Evolutionary conservation across 2,888 invertebrate genomes (phyloP).

Genomic region (Drosophila nr. perissopoda): DNA sequence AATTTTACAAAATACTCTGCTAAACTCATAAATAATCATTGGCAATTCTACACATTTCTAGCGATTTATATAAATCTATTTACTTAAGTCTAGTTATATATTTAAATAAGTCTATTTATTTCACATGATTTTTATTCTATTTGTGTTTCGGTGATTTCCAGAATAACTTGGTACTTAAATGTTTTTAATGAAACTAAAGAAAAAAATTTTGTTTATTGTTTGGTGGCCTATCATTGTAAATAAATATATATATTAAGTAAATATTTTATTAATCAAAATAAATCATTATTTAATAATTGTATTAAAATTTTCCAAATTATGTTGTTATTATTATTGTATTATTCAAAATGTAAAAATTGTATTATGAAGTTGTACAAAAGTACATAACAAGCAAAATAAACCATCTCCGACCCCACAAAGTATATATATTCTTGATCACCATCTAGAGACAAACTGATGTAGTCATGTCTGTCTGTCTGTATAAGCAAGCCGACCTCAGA

Average conservation of each 20-base stretch:
- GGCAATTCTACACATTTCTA: background rate
- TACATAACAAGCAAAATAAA: background rate
- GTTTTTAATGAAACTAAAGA: background rate
- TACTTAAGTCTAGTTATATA: background rate
- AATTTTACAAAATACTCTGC: background rate
- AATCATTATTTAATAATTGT: background rate
- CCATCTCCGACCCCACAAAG: background rate
- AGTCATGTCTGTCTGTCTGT: background rate
- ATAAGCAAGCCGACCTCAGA: background rate
- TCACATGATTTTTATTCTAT: background rate
- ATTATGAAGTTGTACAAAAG: background rate
- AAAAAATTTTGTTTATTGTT: background rate
- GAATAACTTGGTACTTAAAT: background rate
- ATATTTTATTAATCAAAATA: background rate
- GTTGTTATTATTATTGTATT: too few species aligned
- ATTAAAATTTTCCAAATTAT: too few species aligned
- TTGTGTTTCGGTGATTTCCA: background rate
- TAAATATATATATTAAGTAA: background rate
- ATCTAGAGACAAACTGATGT: background rate
- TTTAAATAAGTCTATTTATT: background rate
- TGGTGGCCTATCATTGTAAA: too few species aligned
- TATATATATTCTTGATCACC: background rate
- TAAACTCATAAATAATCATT: background rate
- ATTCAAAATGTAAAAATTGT: too few species aligned
- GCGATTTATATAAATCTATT: background rate